Base-by-base conservation (phyloP, 2,113 vertebrate genomes). In the Rutilus rutilus region DNA sequence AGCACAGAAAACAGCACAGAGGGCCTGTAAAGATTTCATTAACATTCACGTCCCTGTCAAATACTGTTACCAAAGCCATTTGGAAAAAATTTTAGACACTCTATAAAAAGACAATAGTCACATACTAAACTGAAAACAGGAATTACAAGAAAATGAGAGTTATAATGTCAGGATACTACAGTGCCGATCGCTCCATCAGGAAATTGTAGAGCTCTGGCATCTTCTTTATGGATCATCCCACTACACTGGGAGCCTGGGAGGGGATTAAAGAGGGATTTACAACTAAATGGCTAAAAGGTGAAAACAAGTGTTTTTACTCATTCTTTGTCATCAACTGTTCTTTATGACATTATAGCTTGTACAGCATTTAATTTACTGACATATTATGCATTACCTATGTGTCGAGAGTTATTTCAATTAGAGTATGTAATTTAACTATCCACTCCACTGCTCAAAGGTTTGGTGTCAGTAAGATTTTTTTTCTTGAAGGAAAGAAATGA, bases 161-260 rank as follows among this genome's bases (percentile, higher is more conserved):
- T 14, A 50, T 62, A 82, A 27, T 50, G 42, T 71, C 88, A 95
- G 95, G 95, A 96, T 96, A 96, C 95, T 96, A 96, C 59, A 96
- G 89, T 88, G 93, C 95, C 91, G 23, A 92, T 59, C 90, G 92
- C 90, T 96, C 93, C 95, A 95, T 84, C 39, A 96, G 93, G 85
- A 96, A 96, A 54, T 91, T 91, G 86, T 94, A 86, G 88, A 96
- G 94, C 89, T 94, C 95, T 0, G 95, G 95, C 93, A 95, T 92
- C 85, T 95, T 95, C 93, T 96, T 96, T 89, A 96, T 96, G 85
- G 90, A 84, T 95, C 95, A 96, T 93, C 95, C 95, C 6, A 95
- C 94, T 82, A 96, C 92, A 85, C 95, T 95, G 86, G 95, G 95
- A 87, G 95, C 95, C 95, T 95, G 33, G n/a, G 73, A 77, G 2